Evolutionary conservation across 2,113 vertebrate species (phyloP).

Genomic region (Pachypanchax playfairii): DNA sequence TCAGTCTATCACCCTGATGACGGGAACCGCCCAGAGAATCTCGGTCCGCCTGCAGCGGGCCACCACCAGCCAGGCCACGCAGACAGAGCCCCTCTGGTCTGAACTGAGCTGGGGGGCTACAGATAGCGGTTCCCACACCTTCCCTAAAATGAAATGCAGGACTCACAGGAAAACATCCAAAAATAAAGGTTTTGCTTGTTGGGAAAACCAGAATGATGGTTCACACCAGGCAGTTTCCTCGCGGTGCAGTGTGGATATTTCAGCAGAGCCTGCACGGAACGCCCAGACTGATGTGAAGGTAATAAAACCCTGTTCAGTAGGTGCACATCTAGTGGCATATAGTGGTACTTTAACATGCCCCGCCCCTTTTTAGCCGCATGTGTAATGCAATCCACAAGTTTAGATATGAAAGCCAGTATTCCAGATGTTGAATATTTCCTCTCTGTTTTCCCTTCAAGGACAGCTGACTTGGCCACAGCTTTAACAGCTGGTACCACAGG

Average conservation of each 20-base stretch:
- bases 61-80: constrained; percentile 93
- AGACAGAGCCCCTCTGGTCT: constrained; percentile 92
- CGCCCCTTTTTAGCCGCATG: too few relatives aligned
- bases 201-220: constrained; percentile 85
- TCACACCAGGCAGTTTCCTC: constrained; percentile 42
- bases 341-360: too few relatives aligned
- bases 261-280: constrained; percentile 70
- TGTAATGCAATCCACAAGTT: background rate
- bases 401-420: background rate
- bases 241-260: constrained; percentile 57
- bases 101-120: constrained; percentile 82
- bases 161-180: constrained; percentile 86
- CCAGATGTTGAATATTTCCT: background rate
- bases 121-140: constrained; percentile 90
- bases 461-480: constrained; percentile 74
- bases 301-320: background rate
- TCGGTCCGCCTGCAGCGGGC: constrained; percentile 91
- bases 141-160: constrained; percentile 95
- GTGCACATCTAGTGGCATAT: too few relatives aligned
- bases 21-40: constrained; percentile 91
- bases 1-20: constrained; percentile 92
- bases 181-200: constrained; percentile 89
- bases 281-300: constrained; percentile 75
- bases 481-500: constrained; percentile 9
- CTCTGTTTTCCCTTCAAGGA: constrained; percentile 53